Evolutionary conservation across 2,888 invertebrate species (phyloP).

Genomic region (Sarcophaga variegata): DNA sequence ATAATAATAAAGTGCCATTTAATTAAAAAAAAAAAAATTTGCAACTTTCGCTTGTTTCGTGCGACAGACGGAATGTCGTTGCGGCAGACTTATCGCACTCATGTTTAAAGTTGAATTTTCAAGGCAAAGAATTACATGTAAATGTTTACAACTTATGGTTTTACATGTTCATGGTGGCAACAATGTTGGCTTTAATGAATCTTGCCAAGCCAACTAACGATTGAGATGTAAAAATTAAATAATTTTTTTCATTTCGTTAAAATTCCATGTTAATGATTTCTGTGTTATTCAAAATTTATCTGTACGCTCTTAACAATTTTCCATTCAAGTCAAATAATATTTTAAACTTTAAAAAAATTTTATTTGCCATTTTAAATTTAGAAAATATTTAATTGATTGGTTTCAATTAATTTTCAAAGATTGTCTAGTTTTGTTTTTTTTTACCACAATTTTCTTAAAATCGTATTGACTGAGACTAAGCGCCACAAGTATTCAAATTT

Average conservation of each 20-base stretch:
- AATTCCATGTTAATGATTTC: neutral
- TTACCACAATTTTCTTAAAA: too few relatives aligned
- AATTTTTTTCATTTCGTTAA: neutral
- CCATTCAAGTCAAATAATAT: too few relatives aligned
- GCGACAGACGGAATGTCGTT: neutral
- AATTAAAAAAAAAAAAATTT: constrained; percentile 51
- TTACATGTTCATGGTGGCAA: constrained; percentile 24
- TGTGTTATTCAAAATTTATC: neutral
- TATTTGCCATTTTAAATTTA: too few relatives aligned
- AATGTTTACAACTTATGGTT: constrained; percentile 24
- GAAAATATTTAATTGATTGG: too few relatives aligned
- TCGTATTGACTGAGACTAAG: too few relatives aligned
- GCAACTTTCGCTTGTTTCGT: constrained; percentile 60
- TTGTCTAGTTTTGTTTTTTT: too few relatives aligned
- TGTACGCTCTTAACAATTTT: too few relatives aligned
- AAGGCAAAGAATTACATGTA: neutral
- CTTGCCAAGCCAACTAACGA: neutral
- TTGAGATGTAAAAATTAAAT: neutral
- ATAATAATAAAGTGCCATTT: constrained; percentile 47
- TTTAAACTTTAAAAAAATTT: too few relatives aligned
- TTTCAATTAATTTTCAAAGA: too few relatives aligned
- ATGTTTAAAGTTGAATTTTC: neutral
- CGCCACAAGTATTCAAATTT: too few relatives aligned
- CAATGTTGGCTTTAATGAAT: constrained; percentile 2
- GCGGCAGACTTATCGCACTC: neutral